phyloP scores from a whole-genome alignment of 2,113 vertebrate species.

The Callipepla californica region DNA sequence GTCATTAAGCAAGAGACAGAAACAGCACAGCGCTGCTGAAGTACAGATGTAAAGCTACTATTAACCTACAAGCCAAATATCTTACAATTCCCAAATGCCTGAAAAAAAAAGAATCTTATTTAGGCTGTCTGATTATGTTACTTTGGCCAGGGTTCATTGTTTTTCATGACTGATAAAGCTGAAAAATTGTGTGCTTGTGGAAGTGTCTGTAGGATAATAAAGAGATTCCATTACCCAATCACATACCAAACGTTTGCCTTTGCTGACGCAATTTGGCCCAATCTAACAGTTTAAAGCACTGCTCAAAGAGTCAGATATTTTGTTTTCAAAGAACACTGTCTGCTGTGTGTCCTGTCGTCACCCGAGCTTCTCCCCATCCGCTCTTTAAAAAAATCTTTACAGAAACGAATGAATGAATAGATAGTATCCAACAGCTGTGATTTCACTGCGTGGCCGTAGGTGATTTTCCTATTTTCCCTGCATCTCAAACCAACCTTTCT shows the following conservation, averaged over 20 bases:
- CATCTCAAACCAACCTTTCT: background rate
- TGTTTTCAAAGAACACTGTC: conserved; percentile 34
- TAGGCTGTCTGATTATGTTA: conserved; percentile 20
- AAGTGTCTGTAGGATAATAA: conserved; percentile 43
- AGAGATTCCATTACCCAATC: conserved; percentile 64
- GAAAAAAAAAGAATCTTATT: background rate
- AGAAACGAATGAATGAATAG: background rate
- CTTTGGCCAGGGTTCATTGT: conserved; percentile 6
- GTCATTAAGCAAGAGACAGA: background rate
- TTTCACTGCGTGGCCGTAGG: background rate
- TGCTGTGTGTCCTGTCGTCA: conserved; percentile 29
- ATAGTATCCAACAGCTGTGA: background rate
- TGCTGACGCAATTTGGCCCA: conserved; percentile 41
- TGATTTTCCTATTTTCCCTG: background rate
- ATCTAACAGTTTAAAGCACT: conserved; percentile 21
- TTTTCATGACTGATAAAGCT: conserved; percentile 37
- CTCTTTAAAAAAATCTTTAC: background rate
- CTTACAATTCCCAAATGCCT: conserved; percentile 10
- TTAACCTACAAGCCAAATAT: conserved; percentile 10
- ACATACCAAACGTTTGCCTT: conserved; percentile 52
- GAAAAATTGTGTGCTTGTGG: conserved; percentile 16
- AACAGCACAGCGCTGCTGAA: background rate
- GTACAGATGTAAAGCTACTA: conserved; percentile 10
- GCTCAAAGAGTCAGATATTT: conserved; percentile 1
- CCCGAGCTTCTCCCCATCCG: background rate